A percentile compares a stretch with the other conserved stretches of the same genome.
phyloP scores from a whole-genome alignment of 1,140 invertebrate genomes.

The Heliothis virescens region DNA sequence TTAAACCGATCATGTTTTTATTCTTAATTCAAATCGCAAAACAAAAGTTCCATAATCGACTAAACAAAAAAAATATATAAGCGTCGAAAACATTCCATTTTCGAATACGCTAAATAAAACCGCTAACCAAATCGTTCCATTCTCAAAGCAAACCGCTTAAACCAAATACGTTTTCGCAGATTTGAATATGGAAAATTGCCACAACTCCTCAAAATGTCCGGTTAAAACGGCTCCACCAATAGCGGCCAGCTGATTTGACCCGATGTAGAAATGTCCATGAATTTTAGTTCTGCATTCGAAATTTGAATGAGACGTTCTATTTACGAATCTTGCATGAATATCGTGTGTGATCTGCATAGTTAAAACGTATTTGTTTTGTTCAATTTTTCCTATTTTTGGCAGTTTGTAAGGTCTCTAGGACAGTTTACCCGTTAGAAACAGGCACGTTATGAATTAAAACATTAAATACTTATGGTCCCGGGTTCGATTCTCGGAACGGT shows the following conservation, averaged over 20 bases:
- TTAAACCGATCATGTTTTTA: too few relatives aligned
- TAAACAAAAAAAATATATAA: not conserved
- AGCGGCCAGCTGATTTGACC: constrained; percentile 1
- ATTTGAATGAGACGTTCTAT: constrained; percentile 2
- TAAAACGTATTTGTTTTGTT: not conserved
- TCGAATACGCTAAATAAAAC: not conserved
- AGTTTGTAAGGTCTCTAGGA: too few relatives aligned
- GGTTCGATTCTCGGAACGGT: too few relatives aligned
- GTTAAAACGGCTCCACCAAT: constrained; percentile 22
- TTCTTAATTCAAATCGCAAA: too few relatives aligned
- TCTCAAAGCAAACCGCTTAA: constrained; percentile 13
- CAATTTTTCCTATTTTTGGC: not conserved
- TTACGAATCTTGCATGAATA: constrained; percentile 12
- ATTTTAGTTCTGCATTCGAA: not conserved
- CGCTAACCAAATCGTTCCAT: not conserved
- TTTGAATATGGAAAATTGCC: constrained; percentile 36
- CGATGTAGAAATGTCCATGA: constrained; percentile 7
- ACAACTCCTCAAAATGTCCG: constrained; percentile 21
- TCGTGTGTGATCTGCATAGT: not conserved
- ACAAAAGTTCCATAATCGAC: too few relatives aligned
- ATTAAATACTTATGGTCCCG: too few relatives aligned
- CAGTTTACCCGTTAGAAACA: not conserved
- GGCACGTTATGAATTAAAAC: too few relatives aligned
- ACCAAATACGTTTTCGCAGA: constrained; percentile 17
- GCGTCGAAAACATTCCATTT: not conserved